Evolutionary conservation across 1,140 invertebrate genomes (phyloP).

Genomic region (Pseudomyrmex gracilis): DNA sequence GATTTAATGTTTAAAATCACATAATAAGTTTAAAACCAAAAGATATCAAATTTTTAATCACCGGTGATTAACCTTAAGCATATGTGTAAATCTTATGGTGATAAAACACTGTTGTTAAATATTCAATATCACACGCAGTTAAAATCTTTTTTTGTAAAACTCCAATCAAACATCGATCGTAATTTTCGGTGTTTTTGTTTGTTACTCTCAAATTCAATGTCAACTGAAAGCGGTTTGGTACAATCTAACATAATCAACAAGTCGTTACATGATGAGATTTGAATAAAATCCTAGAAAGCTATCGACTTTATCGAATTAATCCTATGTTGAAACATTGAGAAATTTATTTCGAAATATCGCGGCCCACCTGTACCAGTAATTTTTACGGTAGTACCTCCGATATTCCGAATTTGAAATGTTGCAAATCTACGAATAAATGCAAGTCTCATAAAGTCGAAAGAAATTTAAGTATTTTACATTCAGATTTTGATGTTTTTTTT

Average conservation of each 20-base stretch:
- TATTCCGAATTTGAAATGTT: constrained; percentile 23
- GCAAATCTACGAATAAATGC: not conserved
- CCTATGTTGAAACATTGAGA: constrained; percentile 1
- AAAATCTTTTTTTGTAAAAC: not conserved
- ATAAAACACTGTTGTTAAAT: not conserved
- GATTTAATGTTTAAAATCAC: no score
- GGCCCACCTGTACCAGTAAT: constrained; percentile 57
- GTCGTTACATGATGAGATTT: no score
- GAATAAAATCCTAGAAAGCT: not conserved
- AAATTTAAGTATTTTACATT: not conserved
- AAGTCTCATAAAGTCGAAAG: not conserved
- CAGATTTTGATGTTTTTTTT: constrained; percentile 24
- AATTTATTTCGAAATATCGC: constrained; percentile 41
- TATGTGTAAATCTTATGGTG: not conserved
- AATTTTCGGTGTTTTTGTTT: not conserved
- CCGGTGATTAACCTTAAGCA: not conserved
- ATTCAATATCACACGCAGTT: no score
- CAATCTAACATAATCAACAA: no score
- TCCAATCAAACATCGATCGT: not conserved
- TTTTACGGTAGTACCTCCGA: constrained; percentile 55
- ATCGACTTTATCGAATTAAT: not conserved
- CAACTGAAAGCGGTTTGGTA: not conserved
- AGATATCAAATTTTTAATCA: not conserved
- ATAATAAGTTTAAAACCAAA: not conserved
- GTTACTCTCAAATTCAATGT: not conserved